phyloP scores from a whole-genome alignment of 2,888 invertebrate genomes.

The Drosophila parthenogenetica region DNA sequence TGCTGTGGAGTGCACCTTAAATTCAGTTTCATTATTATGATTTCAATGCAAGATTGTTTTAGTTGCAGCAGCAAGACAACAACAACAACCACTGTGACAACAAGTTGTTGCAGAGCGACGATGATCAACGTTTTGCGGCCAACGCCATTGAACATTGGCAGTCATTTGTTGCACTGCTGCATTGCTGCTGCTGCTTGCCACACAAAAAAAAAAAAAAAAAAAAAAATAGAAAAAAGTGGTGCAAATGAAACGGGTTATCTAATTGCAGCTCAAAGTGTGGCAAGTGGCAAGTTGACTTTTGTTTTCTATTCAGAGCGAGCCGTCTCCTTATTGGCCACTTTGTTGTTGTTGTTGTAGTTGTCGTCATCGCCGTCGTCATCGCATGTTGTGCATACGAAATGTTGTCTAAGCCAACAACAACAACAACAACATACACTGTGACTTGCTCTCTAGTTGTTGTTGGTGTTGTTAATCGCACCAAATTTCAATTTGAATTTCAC shows the following conservation, averaged over 20 bases:
- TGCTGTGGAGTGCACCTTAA: conserved; percentile 72
- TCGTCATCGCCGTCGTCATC: conserved; percentile 44
- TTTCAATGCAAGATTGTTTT: conserved; percentile 71
- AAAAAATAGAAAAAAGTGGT: conserved; percentile 61
- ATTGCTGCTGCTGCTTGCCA: conserved; percentile 29
- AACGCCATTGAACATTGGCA: conserved; percentile 81
- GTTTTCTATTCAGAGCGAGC: conserved; percentile 72
- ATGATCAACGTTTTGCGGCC: conserved; percentile 45
- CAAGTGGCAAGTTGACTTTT: conserved; percentile 80
- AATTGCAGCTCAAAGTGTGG: conserved; percentile 78
- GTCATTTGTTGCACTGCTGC: conserved; percentile 60
- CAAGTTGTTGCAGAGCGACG: conserved; percentile 19
- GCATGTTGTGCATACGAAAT: conserved; percentile 78
- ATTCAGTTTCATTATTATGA: conserved; percentile 80
- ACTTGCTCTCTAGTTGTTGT: conserved; percentile 18
- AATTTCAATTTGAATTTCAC: conserved; percentile 83
- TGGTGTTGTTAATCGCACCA: conserved; percentile 77
- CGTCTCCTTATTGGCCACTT: conserved; percentile 42
- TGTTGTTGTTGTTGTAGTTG: conserved; percentile 9
- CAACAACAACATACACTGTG: conserved; percentile 9
- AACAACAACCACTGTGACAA: conserved; percentile 7
- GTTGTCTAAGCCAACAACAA: conserved; percentile 58
- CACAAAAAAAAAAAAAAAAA: background rate
- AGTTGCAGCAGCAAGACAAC: conserved; percentile 56
- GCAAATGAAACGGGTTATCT: conserved; percentile 79